A percentile compares a stretch with the other conserved stretches of the same genome.
phyloP scores from a whole-genome alignment of 2,888 invertebrate genomes.

The Ophioninae sp. region DNA sequence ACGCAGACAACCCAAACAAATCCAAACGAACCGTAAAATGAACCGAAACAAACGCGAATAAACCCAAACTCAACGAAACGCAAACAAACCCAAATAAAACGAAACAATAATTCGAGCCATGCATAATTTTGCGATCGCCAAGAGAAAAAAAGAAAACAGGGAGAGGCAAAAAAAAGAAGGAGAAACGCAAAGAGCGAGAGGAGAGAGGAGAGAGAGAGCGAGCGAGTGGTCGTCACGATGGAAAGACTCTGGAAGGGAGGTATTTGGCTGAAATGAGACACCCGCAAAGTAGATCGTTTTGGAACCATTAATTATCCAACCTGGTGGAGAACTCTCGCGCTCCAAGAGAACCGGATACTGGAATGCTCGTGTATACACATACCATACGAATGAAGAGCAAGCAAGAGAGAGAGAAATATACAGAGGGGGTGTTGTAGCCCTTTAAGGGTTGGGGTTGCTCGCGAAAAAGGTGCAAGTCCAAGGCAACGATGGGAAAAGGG shows the following conservation, averaged over 20 bases:
- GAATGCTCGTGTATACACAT: constrained; percentile 47
- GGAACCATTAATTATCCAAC: constrained; percentile 78
- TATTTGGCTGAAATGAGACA: constrained; percentile 77
- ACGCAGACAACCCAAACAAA: too few species aligned
- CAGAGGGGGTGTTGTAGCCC: constrained; percentile 46
- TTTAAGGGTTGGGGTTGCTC: constrained; percentile 56
- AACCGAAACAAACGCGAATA: too few species aligned
- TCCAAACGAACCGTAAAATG: too few species aligned
- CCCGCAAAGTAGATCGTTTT: constrained; percentile 77
- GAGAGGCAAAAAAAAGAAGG: neutral
- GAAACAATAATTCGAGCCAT: too few species aligned
- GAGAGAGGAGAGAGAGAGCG: neutral
- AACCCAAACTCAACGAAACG: too few species aligned
- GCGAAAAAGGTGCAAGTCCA: constrained; percentile 57
- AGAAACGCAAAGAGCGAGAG: neutral
- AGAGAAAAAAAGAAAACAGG: too few species aligned
- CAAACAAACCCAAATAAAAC: too few species aligned
- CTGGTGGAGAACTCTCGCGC: constrained; percentile 24
- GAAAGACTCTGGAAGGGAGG: constrained; percentile 66
- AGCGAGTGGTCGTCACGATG: neutral
- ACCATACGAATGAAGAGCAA: constrained; percentile 30
- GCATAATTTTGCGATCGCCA: too few species aligned
- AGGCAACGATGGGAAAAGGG: constrained; percentile 52
- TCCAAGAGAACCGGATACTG: constrained; percentile 50
- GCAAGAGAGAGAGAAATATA: constrained; percentile 35